Evolutionary conservation across 2,888 invertebrate species (phyloP).

Genomic region (Drosophila subsilvestris): DNA sequence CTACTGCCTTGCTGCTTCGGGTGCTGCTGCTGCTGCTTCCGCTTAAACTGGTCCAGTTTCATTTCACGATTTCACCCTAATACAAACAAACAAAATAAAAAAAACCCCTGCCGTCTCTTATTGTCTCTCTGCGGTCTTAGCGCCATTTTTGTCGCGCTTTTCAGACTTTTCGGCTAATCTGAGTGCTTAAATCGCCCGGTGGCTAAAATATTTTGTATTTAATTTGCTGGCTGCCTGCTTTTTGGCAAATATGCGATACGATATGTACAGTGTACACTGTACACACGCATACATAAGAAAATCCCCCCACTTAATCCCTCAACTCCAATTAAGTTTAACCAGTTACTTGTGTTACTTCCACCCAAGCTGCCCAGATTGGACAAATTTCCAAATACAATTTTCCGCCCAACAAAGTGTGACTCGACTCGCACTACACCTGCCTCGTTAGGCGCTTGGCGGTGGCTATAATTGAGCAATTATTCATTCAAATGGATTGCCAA

Average conservation of each 20-base stretch:
- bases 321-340: conserved; percentile 38
- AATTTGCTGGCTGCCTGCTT: conserved; percentile 60
- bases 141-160: conserved; percentile 78
- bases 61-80: conserved; percentile 77
- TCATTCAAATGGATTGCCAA: conserved; percentile 83
- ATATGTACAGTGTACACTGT: background rate
- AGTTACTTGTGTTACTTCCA: conserved; percentile 18
- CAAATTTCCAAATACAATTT: conserved; percentile 67
- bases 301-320: background rate
- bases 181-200: conserved; percentile 47
- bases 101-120: conserved; percentile 33
- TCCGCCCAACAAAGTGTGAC: conserved; percentile 62
- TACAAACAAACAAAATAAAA: conserved; percentile 47
- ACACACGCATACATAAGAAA: background rate
- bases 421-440: conserved; percentile 9
- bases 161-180: conserved; percentile 67
- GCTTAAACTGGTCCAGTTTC: conserved; percentile 82
- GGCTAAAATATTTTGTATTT: conserved; percentile 63
- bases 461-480: conserved; percentile 83
- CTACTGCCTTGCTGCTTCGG: conserved; percentile 10
- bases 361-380: conserved; percentile 38
- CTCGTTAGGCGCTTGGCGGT: conserved; percentile 59
- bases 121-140: conserved; percentile 64
- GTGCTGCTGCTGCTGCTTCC: conserved; percentile 68
- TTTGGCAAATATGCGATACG: conserved; percentile 18